Percentiles rank a stretch among this genome's conserved stretches.
Evolutionary conservation across 2,113 vertebrate species (phyloP).

Genomic region (Hypomesus transpacificus): DNA sequence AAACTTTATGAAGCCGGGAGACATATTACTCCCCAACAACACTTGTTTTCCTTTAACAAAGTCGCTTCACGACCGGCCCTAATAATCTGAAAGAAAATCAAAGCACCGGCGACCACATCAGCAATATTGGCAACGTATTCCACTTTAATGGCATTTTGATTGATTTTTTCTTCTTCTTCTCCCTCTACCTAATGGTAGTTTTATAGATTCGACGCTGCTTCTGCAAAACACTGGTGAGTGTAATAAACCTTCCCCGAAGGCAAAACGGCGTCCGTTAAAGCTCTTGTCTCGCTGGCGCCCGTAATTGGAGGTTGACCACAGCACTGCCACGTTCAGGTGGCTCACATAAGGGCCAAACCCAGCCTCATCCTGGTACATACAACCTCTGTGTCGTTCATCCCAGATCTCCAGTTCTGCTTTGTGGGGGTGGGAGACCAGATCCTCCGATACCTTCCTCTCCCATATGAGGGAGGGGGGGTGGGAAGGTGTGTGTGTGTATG

Average conservation of each 20-base stretch:
- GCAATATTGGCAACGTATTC: conserved; percentile 99
- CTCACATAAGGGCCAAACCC: conserved; percentile 24
- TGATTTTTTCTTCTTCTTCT: conserved; percentile 96
- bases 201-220: conserved; percentile 99
- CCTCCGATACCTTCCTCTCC: too few relatives aligned
- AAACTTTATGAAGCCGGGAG: conserved; percentile 99
- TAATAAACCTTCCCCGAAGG: conserved; percentile 99
- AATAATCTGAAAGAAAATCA: conserved; percentile 99
- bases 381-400: conserved; percentile 26
- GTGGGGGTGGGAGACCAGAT: too few relatives aligned
- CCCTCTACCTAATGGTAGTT: conserved; percentile 99
- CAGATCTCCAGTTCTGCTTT: too few relatives aligned
- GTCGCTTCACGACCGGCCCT: conserved; percentile 99
- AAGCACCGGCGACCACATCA: conserved; percentile 99
- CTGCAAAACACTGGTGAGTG: conserved; percentile 98
- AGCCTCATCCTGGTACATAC: conserved; percentile 35
- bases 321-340: conserved; percentile 87
- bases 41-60: conserved; percentile 99
- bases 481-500: too few relatives aligned
- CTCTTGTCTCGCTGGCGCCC: conserved; percentile 99
- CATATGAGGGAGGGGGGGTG: too few relatives aligned
- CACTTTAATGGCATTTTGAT: conserved; percentile 99
- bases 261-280: conserved; percentile 98
- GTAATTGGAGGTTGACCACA: conserved; percentile 99
- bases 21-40: conserved; percentile 99